A percentile compares a stretch with the other conserved stretches of the same genome.
These are phyloP conservation scores for Pagetopsis macropterus DNA, from an alignment of 2,797 vertebrate genomes.

Conservation along the genomic window DNA sequence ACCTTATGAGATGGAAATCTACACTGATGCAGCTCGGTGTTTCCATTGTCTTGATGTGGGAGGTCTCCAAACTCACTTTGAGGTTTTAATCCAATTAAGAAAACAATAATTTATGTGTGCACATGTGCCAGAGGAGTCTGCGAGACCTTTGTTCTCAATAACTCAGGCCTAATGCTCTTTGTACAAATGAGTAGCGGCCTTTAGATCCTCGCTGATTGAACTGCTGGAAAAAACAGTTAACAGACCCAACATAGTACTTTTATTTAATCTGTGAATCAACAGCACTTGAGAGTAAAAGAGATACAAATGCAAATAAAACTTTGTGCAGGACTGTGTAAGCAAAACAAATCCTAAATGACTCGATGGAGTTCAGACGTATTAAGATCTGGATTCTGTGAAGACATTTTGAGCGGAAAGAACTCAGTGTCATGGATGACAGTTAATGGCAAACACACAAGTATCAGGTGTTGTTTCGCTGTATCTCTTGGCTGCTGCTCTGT, in stretches of 20 bases:
- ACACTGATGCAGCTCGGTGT: constrained; percentile 56
- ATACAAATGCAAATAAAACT: constrained; percentile 2
- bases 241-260: constrained; percentile 26
- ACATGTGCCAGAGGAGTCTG: constrained; percentile 59
- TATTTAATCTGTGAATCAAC: constrained; percentile 36
- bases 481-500: constrained; percentile 66
- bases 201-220: constrained; percentile 48
- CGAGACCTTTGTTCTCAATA: constrained; percentile 71
- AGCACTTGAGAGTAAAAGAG: constrained; percentile 8
- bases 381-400: constrained; percentile 15
- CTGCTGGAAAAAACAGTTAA: constrained; percentile 56
- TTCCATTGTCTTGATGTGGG: constrained; percentile 72
- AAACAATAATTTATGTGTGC: constrained; percentile 70
- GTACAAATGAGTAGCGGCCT: constrained; percentile 53
- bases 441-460: constrained; percentile 62
- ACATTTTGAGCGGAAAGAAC: constrained; percentile 37
- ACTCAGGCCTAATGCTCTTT: constrained; percentile 53
- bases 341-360: constrained; percentile 10
- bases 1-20: constrained; percentile 72
- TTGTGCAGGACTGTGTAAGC: background rate
- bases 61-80: constrained; percentile 77
- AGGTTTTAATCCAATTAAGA: constrained; percentile 80
- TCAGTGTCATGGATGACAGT: constrained; percentile 56
- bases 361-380: constrained; percentile 3
- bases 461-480: constrained; percentile 54